Evolutionary conservation across 2,888 invertebrate species (phyloP).

Genomic region (Dryobotodes eremita): DNA sequence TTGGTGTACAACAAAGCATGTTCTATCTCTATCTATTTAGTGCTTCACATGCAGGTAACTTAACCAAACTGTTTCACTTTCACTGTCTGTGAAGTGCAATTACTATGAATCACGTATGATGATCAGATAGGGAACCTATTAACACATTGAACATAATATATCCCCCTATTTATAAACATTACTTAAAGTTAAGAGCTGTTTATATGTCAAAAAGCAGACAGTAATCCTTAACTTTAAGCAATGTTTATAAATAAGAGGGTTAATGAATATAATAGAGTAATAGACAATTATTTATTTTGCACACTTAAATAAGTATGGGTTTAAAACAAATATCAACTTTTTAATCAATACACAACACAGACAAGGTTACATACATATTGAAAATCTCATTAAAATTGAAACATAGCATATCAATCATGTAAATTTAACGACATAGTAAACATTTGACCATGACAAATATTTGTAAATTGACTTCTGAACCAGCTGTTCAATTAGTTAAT

Average conservation of each 20-base stretch:
- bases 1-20: not conserved
- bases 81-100: not conserved
- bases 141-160: not conserved
- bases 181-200: not conserved
- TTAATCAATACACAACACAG: not conserved
- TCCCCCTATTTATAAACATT: not conserved
- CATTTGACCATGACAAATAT: conserved; percentile 44
- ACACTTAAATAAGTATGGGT: too few relatives aligned
- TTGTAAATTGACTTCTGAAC: conserved; percentile 4
- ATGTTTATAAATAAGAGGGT: not conserved
- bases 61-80: not conserved
- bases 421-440: conserved; percentile 36
- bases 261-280: not conserved
- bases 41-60: not conserved
- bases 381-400: conserved; percentile 27
- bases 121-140: not conserved
- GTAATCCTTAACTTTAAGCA: not conserved
- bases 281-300: not conserved
- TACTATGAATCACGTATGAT: not conserved
- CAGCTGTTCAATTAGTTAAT: conserved; percentile 3
- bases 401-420: conserved; percentile 16
- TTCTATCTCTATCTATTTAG: not conserved
- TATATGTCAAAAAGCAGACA: not conserved
- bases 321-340: not conserved
- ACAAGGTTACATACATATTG: conserved; percentile 29